Conservation (phyloP, 2,113 vertebrate genomes). For the Ciconia maguari region DNA sequence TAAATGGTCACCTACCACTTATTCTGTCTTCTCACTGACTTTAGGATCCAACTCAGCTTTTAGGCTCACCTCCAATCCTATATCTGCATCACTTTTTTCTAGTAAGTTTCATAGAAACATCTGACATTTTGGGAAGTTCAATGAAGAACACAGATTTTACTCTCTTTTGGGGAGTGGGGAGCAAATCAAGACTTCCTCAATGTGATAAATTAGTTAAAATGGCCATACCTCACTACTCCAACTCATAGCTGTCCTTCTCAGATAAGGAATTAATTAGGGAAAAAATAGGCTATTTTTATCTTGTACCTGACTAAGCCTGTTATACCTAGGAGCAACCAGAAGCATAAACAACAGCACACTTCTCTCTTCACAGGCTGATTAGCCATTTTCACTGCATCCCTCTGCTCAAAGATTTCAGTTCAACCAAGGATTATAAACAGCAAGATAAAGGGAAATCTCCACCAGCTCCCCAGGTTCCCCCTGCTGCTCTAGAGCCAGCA, state of each 20-base stretch:
- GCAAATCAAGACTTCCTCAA: background rate
- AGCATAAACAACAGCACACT: background rate
- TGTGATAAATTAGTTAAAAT: background rate
- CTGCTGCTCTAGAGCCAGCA: background rate
- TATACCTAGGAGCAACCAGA: background rate
- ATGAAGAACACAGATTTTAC: background rate
- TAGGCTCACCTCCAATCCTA: background rate
- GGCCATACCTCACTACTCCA: background rate
- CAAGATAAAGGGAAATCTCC: background rate
- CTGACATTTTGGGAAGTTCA: background rate
- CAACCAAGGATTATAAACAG: background rate
- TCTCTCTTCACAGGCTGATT: background rate
- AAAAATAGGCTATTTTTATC: background rate
- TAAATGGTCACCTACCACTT: background rate
- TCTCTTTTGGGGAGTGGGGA: background rate
- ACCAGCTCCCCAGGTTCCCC: background rate
- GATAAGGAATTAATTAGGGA: background rate
- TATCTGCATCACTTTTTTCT: background rate
- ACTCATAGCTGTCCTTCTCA: background rate
- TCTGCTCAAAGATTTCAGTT: background rate
- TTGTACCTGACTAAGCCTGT: background rate
- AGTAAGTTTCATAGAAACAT: background rate
- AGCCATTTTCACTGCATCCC: background rate
- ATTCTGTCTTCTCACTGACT: background rate
- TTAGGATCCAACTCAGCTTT: background rate